Evolutionary conservation across 1,140 invertebrate species (phyloP).

Genomic region (Cydia strobilella): DNA sequence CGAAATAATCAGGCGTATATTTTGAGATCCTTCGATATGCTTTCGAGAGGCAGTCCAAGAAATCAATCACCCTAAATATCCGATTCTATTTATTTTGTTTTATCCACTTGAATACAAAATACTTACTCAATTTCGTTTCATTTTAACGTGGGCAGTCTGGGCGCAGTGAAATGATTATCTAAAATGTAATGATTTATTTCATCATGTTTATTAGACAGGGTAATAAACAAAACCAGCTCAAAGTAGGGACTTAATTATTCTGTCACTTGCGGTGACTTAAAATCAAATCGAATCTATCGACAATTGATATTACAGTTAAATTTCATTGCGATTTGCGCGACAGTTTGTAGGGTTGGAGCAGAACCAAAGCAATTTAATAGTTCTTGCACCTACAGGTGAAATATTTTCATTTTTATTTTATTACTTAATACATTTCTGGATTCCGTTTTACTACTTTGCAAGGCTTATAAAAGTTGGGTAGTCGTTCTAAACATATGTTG

Average conservation of each 20-base stretch:
- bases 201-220: constrained; percentile 54
- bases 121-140: constrained; percentile 42
- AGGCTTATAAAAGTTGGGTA: too few relatives aligned
- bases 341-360: not conserved
- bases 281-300: constrained; percentile 55
- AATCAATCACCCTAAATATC: not conserved
- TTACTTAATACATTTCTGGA: too few relatives aligned
- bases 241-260: constrained; percentile 59
- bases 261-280: constrained; percentile 46
- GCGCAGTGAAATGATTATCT: constrained; percentile 60
- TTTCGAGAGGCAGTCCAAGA: not conserved
- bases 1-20: not conserved
- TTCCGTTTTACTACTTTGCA: too few relatives aligned
- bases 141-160: constrained; percentile 48
- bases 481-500: too few relatives aligned
- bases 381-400: too few relatives aligned
- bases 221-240: constrained; percentile 58
- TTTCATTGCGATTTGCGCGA: constrained; percentile 37
- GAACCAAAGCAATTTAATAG: too few relatives aligned
- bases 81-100: not conserved
- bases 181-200: constrained; percentile 63
- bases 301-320: constrained; percentile 45
- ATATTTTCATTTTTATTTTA: too few relatives aligned
- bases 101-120: constrained; percentile 11
- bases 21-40: constrained; percentile 3